Percentiles rank a stretch among this genome's conserved stretches.
These are phyloP conservation scores for Antheraea pernyi DNA, from an alignment of 1,140 invertebrate genomes.

Conservation along the genomic window DNA sequence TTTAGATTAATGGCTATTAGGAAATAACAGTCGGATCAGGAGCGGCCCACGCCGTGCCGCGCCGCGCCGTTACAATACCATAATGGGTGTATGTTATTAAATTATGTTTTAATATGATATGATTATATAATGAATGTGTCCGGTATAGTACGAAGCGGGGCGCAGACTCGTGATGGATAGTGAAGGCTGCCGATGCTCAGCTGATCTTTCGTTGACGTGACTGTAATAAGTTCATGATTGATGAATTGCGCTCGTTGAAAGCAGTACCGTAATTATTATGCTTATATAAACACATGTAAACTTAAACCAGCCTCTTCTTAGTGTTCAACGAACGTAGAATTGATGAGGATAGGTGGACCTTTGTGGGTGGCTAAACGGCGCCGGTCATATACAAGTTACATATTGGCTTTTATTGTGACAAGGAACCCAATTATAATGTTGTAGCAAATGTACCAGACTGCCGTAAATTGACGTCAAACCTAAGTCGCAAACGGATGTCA, in stretches of 20 bases:
- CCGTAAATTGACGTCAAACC: too few species aligned
- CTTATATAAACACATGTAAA: background rate
- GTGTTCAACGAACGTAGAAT: too few species aligned
- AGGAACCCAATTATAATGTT: too few species aligned
- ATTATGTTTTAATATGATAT: constrained; percentile 73
- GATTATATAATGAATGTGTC: constrained; percentile 72
- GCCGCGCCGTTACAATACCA: constrained; percentile 6
- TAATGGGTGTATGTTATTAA: constrained; percentile 52
- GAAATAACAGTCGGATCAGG: constrained; percentile 39
- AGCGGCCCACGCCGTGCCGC: constrained; percentile 28
- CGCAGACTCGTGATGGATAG: background rate
- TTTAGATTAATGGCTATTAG: constrained; percentile 70
- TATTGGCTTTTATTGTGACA: too few species aligned
- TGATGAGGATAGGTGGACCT: too few species aligned
- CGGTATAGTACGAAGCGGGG: constrained; percentile 49
- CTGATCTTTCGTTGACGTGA: constrained; percentile 56
- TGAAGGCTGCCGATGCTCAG: constrained; percentile 25
- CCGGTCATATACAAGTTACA: too few species aligned
- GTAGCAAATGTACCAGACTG: too few species aligned
- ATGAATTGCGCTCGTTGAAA: constrained; percentile 51
- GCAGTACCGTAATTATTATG: constrained; percentile 32
- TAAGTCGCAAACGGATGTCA: too few species aligned
- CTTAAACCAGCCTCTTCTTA: too few species aligned
- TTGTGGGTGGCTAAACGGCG: too few species aligned
- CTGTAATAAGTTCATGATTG: constrained; percentile 53